Evolutionary conservation across 2,888 invertebrate species (phyloP).

Genomic region (Campoplex nolae): DNA sequence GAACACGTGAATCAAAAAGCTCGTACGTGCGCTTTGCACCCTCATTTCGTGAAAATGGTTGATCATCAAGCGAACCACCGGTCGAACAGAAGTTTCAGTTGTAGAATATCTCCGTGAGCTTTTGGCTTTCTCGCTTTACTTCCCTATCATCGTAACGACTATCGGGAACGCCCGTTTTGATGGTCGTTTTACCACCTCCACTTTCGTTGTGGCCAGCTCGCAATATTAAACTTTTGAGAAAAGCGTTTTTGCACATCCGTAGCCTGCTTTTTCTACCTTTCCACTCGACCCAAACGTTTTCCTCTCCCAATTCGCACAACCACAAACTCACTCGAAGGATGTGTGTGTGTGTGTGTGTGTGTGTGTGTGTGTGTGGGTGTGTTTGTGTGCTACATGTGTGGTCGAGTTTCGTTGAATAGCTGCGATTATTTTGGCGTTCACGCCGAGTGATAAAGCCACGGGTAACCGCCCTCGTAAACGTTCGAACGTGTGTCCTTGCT

Average conservation of each 20-base stretch:
- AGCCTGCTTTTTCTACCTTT: slow-evolving; percentile 6
- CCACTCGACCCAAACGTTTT: background rate
- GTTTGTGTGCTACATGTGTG: background rate
- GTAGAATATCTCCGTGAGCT: slow-evolving; percentile 33
- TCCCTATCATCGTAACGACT: slow-evolving; percentile 53
- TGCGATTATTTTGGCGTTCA: slow-evolving; percentile 68
- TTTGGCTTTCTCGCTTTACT: slow-evolving; percentile 16
- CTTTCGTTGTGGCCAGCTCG: slow-evolving; percentile 1
- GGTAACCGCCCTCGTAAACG: slow-evolving; percentile 68
- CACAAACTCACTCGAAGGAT: background rate
- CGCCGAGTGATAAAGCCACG: slow-evolving; percentile 67
- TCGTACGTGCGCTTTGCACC: slow-evolving; percentile 11
- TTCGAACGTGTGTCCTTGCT: slow-evolving; percentile 52
- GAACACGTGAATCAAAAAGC: slow-evolving; percentile 24
- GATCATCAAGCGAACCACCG: slow-evolving; percentile 38
- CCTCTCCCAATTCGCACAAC: background rate
- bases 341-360: background rate
- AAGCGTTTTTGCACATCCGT: slow-evolving; percentile 21
- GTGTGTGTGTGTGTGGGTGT: background rate
- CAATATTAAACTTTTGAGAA: slow-evolving; percentile 64
- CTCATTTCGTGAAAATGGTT: slow-evolving; percentile 23
- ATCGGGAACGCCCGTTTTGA: slow-evolving; percentile 51
- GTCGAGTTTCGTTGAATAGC: slow-evolving; percentile 66
- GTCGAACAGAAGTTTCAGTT: slow-evolving; percentile 41
- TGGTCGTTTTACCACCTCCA: slow-evolving; percentile 38